Base-by-base conservation (phyloP, 2,888 invertebrate species). In the Lithodes maja region DNA sequence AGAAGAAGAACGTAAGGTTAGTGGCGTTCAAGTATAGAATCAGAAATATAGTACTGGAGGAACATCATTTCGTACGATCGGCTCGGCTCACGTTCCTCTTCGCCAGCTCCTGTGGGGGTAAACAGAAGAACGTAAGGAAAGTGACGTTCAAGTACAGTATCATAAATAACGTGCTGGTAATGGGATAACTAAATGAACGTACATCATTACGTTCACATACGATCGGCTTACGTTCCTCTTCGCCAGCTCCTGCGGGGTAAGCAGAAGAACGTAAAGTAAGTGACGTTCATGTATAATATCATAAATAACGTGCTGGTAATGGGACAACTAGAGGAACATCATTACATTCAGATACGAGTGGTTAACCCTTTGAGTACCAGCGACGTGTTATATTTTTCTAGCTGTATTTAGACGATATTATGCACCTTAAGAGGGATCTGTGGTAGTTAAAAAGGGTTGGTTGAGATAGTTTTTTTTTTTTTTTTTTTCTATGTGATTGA, bases 31-130 rank as follows among this genome's bases (percentile, higher is more conserved):
- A 33, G 33, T 33, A 33, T 33, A 33, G 33, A 33, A 33, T 33
- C 33, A 33, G 33, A 33, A 33, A 33, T 33, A 33, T 33, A 33
- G 33, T 33, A 33, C 33, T 33, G 33, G 33, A 33, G 33, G 33
- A 33, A 33, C 33, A 33, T 33, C 33, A 33, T 33, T 33, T 33
- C 69, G 69, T 74, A 87, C 1, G 85, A 85, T 53, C 87, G 52
- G 17, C 33, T 33, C 33, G 33, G 33, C 87, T 84, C 84, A 90
- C 87, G 74, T 87, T 90, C 55, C 78, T 55, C 87, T 87, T 84
- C 9, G 81, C 15, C 52, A 90, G 78, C 9, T 90, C 87, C 90
- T 90, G 90, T 12, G 55, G 12, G 15, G n/a, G 83, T 69, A 50
- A 81, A 17, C n/a, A 17, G 49, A 55, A 61, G 55, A 61, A 9